Base-by-base conservation (phyloP, 2,113 vertebrate species). In the Gracilinanus agilis region DNA sequence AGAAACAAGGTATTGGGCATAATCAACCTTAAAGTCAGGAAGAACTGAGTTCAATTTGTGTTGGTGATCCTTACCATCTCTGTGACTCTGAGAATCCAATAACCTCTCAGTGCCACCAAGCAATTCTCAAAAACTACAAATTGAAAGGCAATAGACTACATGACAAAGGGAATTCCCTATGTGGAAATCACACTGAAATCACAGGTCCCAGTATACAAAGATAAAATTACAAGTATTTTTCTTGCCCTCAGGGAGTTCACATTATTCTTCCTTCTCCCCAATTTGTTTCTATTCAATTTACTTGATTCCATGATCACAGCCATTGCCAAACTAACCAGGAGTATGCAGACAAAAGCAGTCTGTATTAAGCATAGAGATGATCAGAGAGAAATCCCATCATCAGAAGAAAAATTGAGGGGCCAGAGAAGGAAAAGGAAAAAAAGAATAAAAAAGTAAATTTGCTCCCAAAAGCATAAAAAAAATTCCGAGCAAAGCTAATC, bases 401-500 rank as follows among this genome's bases (percentile, higher is more conserved):
- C 67, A 83, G 67, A 40, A 83, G 34, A n/a, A 75, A 19, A 83
- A 83, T 23, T 83, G 19, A 83, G 67, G n/a, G 2, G 58, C 12
- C 12, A 67, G 2, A 16, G 5, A 21, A 75, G 4, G 6, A 40
- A 83, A 40, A 83, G 67, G 8, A 16, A 83, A 58, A 58, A 58
- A 67, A 34, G 12, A 34, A 9, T 13, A 34, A 67, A 61, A 29
- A 61, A 0, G 67, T 34, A 9, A 49, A 89, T 93, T 90, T 44
- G 40, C 10, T 44, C 9, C 55, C 90, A 54, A 55, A 94, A 95
- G 55, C 19, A 67, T 34, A 44, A 90, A 92, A 94, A 83, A 53
- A 83, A 91, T 55, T 90, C 44, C 75, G 92, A 95, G 83, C 34
- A 90, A 90, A 90, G 49, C 9, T 24, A 27, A 83, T 49, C 89